Evolutionary conservation across 2,797 vertebrate genomes (phyloP), one percentile per base, ranked within the genome.

Genomic region (Nyctalus aviator): DNA sequence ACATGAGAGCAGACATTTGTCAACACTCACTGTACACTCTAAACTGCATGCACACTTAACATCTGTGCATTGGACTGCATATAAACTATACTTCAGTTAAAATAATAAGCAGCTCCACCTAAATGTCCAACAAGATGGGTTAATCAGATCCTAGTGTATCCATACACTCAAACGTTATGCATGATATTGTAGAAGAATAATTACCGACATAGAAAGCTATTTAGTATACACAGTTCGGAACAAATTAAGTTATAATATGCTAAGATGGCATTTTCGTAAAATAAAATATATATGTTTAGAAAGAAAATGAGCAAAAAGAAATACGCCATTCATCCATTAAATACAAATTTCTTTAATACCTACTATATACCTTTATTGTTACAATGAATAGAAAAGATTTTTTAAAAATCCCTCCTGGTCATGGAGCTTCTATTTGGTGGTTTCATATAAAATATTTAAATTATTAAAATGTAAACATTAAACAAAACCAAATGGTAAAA

Each of bases 261-360:
- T 86, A 35, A 10, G 17, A 69, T 30, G 37, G 27, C 30, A 76
- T 44, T 84, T 84, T 48, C 62, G 23, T 66, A 84, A 88, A 84
- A 96, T 72, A 88, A 93, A 91, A 91, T 66, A 27, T 15, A 89
- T 44, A 57, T 32, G 23, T 68, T 44, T 92, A 10, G 59, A 71
- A 55, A 93, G 18, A 68, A 90, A 79, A 83, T 27, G 12, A 90
- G 23, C 64, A 75, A 37, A 78, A 94, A 89, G 66, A 87, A 78
- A 93, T 8, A 53, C 32, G 62, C 23, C n/a, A 59, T 13, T 55
- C 44, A 82, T 68, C 84, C 27, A 69, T 75, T 82, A 81, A 82
- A 32, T 20, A 90, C 6, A 41, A 55, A 79, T 27, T 4, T 44
- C 59, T 1, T 23, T 30, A 75, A 8, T 30, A 69, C 14, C 57